Percentiles rank a stretch among this genome's conserved stretches.
Evolutionary conservation across 2,113 vertebrate species (phyloP).

Genomic region (Lycaon pictus): DNA sequence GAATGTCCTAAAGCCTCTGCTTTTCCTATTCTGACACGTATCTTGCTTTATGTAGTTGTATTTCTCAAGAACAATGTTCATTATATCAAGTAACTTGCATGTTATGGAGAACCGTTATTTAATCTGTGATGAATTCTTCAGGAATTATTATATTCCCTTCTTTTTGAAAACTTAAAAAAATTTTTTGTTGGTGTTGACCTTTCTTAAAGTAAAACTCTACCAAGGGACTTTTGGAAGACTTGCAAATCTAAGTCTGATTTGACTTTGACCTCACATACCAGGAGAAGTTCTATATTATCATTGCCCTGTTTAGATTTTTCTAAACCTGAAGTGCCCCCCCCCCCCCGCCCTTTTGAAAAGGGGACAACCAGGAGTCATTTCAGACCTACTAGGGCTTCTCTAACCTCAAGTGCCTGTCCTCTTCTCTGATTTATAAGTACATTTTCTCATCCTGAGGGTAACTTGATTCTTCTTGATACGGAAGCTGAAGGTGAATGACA

Average conservation of each 20-base stretch:
- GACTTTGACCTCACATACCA: background rate
- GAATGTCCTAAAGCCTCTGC: background rate
- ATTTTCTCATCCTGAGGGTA: slow-evolving; percentile 18
- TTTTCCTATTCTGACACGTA: background rate
- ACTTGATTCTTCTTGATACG: background rate
- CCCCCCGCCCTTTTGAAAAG: background rate
- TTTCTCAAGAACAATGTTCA: background rate
- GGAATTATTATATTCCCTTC: background rate
- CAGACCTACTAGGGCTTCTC: background rate
- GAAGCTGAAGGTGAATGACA: slow-evolving; percentile 56
- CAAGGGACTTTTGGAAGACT: background rate
- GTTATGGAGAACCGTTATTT: background rate
- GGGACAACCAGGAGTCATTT: background rate
- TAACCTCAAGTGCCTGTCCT: background rate
- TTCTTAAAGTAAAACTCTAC: slow-evolving; percentile 15
- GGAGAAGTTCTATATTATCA: background rate
- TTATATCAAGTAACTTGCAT: slow-evolving; percentile 42
- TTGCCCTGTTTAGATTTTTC: background rate
- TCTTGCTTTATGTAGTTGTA: slow-evolving; percentile 2
- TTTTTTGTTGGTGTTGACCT: background rate
- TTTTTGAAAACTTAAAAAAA: background rate
- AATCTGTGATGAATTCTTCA: background rate
- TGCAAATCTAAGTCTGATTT: background rate
- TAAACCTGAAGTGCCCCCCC: background rate
- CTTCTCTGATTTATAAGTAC: background rate